Evolutionary conservation across 2,113 vertebrate species (phyloP).

Genomic region (Labeo rohita): DNA sequence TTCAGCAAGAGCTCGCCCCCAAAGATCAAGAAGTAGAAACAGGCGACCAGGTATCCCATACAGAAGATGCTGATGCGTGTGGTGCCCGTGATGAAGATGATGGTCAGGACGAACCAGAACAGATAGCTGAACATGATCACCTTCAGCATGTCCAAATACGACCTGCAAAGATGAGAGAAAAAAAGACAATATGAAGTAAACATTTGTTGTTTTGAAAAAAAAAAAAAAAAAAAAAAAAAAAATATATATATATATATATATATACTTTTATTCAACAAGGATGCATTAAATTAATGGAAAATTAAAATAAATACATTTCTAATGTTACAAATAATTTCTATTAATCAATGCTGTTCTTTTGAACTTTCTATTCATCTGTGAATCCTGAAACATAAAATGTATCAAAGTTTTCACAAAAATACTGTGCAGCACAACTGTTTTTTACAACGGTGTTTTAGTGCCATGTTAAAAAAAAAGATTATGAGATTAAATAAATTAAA

Average conservation of each 20-base stretch:
- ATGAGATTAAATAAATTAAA: too few relatives aligned
- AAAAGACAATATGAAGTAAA: too few relatives aligned
- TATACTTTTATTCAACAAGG: not conserved
- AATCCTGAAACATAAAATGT: not conserved
- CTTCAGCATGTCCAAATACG: conserved; percentile 98
- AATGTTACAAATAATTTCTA: too few relatives aligned
- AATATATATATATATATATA: too few relatives aligned
- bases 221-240: too few relatives aligned
- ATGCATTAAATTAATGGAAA: not conserved
- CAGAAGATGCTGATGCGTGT: conserved; percentile 98
- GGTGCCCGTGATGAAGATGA: conserved; percentile 98
- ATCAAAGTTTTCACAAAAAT: not conserved
- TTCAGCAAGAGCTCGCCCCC: conserved; percentile 93
- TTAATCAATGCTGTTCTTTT: too few relatives aligned
- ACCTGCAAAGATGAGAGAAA: conserved; percentile 74
- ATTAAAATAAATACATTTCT: too few relatives aligned
- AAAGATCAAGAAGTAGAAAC: conserved; percentile 98
- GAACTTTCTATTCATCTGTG: too few relatives aligned
- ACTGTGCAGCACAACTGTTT: not conserved
- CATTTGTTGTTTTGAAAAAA: too few relatives aligned
- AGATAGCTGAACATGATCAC: conserved; percentile 97
- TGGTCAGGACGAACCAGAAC: conserved; percentile 98
- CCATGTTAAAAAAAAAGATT: too few relatives aligned
- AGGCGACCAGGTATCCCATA: conserved; percentile 97
- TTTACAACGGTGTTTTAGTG: too few relatives aligned